Evolutionary conservation across 2,888 invertebrate genomes (phyloP).

Genomic region (Heteromurus nitidus): DNA sequence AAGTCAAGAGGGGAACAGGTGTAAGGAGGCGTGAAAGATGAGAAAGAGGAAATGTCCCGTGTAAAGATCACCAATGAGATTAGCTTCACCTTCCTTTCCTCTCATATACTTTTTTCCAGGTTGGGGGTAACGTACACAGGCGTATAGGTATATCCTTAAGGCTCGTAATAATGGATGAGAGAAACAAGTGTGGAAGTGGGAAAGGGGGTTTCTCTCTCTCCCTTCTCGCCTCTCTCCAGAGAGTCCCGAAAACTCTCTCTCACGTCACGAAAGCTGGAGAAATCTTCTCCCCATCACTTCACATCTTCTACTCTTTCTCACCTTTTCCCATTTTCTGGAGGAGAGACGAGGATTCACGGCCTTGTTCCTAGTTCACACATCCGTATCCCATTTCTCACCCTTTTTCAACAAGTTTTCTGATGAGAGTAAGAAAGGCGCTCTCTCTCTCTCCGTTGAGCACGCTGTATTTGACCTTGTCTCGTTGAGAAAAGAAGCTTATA

Average conservation of each 20-base stretch:
- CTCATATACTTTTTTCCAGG: too few species aligned
- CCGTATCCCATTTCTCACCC: conserved; percentile 13
- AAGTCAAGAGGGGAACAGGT: conserved; percentile 46
- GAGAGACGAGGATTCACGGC: too few species aligned
- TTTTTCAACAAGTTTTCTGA: conserved; percentile 33
- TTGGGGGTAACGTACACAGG: too few species aligned
- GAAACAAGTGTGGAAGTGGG: background rate
- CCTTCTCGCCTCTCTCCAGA: too few species aligned
- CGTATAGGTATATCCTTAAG: too few species aligned
- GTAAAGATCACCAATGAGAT: conserved; percentile 56
- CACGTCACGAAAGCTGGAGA: too few species aligned
- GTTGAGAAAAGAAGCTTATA: too few species aligned
- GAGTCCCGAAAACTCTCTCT: conserved; percentile 15
- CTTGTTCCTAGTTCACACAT: background rate
- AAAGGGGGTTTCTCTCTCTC: background rate
- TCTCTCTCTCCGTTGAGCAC: background rate
- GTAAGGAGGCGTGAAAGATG: conserved; percentile 61
- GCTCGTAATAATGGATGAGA: conserved; percentile 15
- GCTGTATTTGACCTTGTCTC: background rate
- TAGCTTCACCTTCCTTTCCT: too few species aligned
- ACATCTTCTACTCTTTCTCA: background rate
- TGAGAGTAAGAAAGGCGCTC: background rate
- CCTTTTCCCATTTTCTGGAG: conserved; percentile 1
- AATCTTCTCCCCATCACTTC: background rate
- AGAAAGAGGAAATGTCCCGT: conserved; percentile 61